phyloP scores from a whole-genome alignment of 2,113 vertebrate species.

The Triplophysa tibetana region DNA sequence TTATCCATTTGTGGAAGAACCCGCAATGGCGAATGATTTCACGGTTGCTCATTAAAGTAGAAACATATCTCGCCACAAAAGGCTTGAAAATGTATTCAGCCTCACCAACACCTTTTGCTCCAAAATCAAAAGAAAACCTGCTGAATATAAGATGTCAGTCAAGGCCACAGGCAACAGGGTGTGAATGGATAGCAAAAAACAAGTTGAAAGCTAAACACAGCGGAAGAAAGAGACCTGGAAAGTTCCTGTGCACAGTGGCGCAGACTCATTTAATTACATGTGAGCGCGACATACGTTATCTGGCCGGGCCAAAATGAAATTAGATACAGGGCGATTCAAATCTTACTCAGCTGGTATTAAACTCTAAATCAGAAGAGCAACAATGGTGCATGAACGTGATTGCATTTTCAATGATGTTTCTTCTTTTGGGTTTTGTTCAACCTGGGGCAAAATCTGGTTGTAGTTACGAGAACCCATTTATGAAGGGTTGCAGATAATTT shows the following conservation, averaged over 20 bases:
- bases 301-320: slow-evolving; percentile 30
- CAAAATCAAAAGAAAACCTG: slow-evolving; percentile 15
- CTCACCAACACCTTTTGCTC: not conserved
- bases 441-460: not conserved
- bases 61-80: slow-evolving; percentile 2
- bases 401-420: not conserved
- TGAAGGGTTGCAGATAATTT: slow-evolving; percentile 3
- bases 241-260: slow-evolving; percentile 28
- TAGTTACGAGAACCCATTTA: slow-evolving; percentile 9
- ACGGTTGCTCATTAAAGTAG: not conserved
- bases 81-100: not conserved
- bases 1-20: not conserved
- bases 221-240: slow-evolving; percentile 3
- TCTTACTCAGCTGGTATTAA: slow-evolving; percentile 43
- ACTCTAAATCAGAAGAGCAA: slow-evolving; percentile 33
- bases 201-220: slow-evolving; percentile 6
- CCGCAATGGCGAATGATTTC: not conserved
- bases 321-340: slow-evolving; percentile 33
- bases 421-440: slow-evolving; percentile 2
- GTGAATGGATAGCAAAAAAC: slow-evolving; percentile 6
- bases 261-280: slow-evolving; percentile 45
- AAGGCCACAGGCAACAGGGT: not conserved
- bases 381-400: not conserved
- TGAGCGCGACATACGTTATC: slow-evolving; percentile 30
- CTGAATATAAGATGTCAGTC: not conserved